These are phyloP conservation scores for Cataglyphis albicans DNA, from an alignment of 2,888 invertebrate species.

Conservation along the genomic window DNA sequence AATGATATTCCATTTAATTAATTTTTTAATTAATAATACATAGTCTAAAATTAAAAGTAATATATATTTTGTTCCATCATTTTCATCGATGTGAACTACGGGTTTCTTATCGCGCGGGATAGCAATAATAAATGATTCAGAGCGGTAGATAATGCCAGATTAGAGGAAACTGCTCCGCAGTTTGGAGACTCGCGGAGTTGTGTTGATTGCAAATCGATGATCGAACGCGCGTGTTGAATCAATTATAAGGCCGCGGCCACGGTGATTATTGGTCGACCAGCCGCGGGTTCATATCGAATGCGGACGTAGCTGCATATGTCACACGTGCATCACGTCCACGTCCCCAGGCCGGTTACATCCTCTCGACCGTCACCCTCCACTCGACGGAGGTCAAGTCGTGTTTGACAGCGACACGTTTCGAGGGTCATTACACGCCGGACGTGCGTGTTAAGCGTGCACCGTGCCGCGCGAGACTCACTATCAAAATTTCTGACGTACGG, in stretches of 20 bases:
- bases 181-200: constrained; percentile 51
- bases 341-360: constrained; percentile 45
- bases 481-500: constrained; percentile 52
- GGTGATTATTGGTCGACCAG: constrained; percentile 62
- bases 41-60: background rate
- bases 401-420: constrained; percentile 69
- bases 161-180: constrained; percentile 8
- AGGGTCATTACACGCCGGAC: constrained; percentile 62
- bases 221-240: constrained; percentile 68
- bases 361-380: constrained; percentile 55
- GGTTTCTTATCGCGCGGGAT: constrained; percentile 53
- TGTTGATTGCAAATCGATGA: constrained; percentile 66
- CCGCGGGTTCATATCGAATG: constrained; percentile 24
- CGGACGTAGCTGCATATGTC: constrained; percentile 51
- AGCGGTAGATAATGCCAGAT: constrained; percentile 26
- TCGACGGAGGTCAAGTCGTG: constrained; percentile 63
- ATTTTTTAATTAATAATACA: background rate
- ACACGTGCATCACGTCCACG: constrained; percentile 49
- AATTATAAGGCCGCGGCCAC: constrained; percentile 72
- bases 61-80: background rate
- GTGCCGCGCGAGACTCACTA: constrained; percentile 25
- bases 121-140: constrained; percentile 32
- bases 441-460: constrained; percentile 50
- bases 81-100: background rate
- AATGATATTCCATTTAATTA: background rate